Base-by-base conservation (phyloP, 2,888 invertebrate genomes). In the Lordiphosa andalusiaca region DNA sequence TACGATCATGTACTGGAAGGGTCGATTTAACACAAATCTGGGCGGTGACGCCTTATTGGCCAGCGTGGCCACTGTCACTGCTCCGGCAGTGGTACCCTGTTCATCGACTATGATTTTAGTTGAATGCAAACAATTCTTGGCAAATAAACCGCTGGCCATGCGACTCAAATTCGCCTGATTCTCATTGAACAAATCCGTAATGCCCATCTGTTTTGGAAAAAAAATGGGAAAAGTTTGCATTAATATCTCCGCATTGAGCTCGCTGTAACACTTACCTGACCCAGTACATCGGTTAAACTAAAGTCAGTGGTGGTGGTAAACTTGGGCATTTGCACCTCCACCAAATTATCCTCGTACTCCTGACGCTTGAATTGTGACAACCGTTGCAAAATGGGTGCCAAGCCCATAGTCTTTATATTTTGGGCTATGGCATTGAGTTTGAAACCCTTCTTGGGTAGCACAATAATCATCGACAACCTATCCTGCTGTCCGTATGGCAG, bases 21-120 rank as follows among this genome's bases (percentile, higher is more conserved):
- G 94, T 66, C 91, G 91, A 78, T 94, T 93, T 0, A 93, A 92
- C 61, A 90, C 89, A 78, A 94, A 92, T 68, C 90, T 91, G 0
- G 93, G 93, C 4, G 93, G 91, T 13, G 86, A 77, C 5, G 87
- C 82, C 57, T 90, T 90, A 55, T 90, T 90, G n/a, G 80, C 75
- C 12, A 90, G 77, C 35, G 71, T 61, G 2, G 84, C 87, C 1
- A 90, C 91, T 5, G 93, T 91, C 0, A 91, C 91, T 0, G 93
- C 94, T 0, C 92, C 91, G 0, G 94, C 94, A 19, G 93, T 91
- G 0, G 94, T 94, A 4, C 95, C 95, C 59, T 93, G 91, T 87
- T 95, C 95, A 23, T 93, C 93, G 0, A 95, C 94, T 84, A 94
- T 93, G 65, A 95, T 93, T 73, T 92, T 92, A 4, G 94, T 93